These are phyloP conservation scores for Oscarella lobularis DNA, from an alignment of 37 sponge, comb jelly and placozoan genomes.

Conservation along the genomic window DNA sequence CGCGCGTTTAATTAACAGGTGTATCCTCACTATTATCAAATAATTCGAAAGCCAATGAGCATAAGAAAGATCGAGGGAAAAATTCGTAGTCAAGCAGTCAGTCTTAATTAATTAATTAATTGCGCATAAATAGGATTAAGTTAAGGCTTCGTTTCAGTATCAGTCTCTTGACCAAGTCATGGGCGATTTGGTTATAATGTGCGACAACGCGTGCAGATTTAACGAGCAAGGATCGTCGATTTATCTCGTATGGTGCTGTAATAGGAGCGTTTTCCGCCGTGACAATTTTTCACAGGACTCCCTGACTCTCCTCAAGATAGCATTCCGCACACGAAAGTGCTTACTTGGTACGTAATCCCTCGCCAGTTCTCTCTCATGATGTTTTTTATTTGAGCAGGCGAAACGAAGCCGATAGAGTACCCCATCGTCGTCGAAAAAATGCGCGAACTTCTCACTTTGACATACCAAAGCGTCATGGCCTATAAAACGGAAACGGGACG, in stretches of 20 bases:
- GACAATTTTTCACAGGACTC: not conserved
- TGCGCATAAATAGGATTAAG: not conserved
- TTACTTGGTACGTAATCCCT: too few species aligned
- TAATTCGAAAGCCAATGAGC: conserved; percentile 53
- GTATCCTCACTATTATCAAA: conserved; percentile 34
- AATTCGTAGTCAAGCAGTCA: conserved; percentile 8
- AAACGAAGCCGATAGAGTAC: too few species aligned
- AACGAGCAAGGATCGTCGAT: not conserved
- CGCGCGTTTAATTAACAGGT: too few species aligned
- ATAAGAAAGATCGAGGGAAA: conserved; percentile 23
- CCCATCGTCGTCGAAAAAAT: too few species aligned
- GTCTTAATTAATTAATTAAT: too few species aligned
- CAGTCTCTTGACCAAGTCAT: conserved; percentile 28
- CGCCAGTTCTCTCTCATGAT: too few species aligned
- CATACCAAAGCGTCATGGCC: too few species aligned
- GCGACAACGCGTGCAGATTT: conserved; percentile 51
- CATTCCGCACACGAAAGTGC: not conserved
- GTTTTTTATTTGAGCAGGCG: too few species aligned
- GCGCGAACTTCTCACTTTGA: too few species aligned
- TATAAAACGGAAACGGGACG: too few species aligned
- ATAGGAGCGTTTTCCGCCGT: too few species aligned
- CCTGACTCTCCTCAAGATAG: not conserved
- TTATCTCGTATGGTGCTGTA: not conserved
- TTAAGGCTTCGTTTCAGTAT: conserved; percentile 19
- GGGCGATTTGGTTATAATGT: conserved; percentile 45